These are phyloP conservation scores for Aplodontia rufa DNA, from an alignment of 2,113 vertebrate genomes.

Conservation along the genomic window DNA sequence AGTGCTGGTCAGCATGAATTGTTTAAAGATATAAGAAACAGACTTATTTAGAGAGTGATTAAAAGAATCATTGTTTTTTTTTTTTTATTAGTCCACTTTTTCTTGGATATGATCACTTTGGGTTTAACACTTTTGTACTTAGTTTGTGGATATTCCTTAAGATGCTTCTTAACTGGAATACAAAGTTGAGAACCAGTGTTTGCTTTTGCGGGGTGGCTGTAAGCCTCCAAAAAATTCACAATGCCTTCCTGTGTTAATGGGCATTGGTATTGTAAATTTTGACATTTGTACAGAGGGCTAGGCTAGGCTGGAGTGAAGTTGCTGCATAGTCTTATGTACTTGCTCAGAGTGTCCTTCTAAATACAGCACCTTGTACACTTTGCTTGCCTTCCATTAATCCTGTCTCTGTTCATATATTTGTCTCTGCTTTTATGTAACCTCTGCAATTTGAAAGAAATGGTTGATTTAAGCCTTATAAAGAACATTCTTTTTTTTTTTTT, in stretches of 20 bases:
- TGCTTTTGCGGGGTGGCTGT: neutral
- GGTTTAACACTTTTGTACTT: neutral
- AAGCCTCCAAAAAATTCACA: neutral
- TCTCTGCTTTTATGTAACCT: neutral
- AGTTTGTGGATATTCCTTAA: neutral
- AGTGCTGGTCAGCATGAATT: neutral
- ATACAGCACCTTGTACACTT: neutral
- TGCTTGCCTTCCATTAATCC: neutral
- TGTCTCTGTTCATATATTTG: neutral
- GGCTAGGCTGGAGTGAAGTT: neutral
- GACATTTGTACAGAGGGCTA: neutral
- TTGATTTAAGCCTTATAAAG: neutral
- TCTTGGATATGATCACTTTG: neutral
- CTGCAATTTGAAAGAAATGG: neutral
- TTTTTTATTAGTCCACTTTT: neutral
- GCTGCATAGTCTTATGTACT: neutral
- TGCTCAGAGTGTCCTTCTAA: neutral
- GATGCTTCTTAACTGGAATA: conserved; percentile 18
- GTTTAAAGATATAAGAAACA: neutral
- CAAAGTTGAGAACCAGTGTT: neutral
- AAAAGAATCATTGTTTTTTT: neutral
- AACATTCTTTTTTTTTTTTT: too few species aligned
- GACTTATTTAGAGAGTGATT: neutral
- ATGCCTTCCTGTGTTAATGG: neutral
- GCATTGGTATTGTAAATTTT: neutral